Conservation (phyloP, 2,888 invertebrate genomes). For the Meganola albula region DNA sequence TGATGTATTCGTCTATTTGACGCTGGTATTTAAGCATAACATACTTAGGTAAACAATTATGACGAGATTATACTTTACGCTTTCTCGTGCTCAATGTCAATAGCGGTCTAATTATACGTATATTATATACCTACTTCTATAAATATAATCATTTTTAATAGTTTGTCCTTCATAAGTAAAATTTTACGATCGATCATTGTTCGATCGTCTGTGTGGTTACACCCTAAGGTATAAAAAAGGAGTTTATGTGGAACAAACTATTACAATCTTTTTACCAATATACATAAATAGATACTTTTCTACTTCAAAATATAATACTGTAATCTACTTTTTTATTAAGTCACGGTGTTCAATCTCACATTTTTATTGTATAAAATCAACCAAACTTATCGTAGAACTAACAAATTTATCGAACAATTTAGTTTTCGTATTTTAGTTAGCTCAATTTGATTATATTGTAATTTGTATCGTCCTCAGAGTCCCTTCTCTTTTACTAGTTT, state of each 20-base stretch:
- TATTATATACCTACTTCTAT: conserved; percentile 11
- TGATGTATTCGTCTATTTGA: conserved; percentile 65
- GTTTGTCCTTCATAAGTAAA: too few species aligned
- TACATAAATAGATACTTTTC: conserved; percentile 31
- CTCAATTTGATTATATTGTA: conserved; percentile 29
- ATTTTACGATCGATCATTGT: too few species aligned
- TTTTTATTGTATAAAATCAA: conserved; percentile 32
- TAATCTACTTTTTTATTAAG: conserved; percentile 40
- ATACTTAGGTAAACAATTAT: conserved; percentile 42
- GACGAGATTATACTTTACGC: conserved; percentile 52
- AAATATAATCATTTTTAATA: too few species aligned
- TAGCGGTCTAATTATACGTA: conserved; percentile 61
- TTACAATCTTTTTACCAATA: too few species aligned
- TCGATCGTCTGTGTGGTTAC: too few species aligned
- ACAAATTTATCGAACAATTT: conserved; percentile 43
- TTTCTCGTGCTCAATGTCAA: conserved; percentile 73
- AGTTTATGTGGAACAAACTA: too few species aligned
- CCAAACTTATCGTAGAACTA: conserved; percentile 48
- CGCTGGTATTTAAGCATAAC: conserved; percentile 65
- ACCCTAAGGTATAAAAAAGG: too few species aligned
- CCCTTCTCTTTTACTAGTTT: conserved; percentile 7
- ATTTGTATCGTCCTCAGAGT: conserved; percentile 12
- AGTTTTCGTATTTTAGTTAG: conserved; percentile 31
- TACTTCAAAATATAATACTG: conserved; percentile 35
- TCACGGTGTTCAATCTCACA: conserved; percentile 66